Base-by-base conservation (phyloP, 2,888 invertebrate species). In the Drosophila pseudotakahashii region DNA sequence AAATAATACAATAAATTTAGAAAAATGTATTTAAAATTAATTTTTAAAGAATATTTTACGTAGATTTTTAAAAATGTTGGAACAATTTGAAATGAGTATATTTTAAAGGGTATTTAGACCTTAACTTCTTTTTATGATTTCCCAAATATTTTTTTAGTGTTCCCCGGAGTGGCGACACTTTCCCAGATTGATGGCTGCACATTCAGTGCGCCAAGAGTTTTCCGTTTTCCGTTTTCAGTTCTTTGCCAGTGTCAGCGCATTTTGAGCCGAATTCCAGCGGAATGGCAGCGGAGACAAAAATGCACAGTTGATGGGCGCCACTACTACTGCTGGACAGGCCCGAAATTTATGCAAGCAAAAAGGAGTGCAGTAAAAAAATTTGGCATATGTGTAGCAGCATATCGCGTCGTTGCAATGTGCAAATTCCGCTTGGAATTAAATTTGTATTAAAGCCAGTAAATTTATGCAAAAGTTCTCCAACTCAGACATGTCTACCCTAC, bases 161-260 rank as follows among this genome's bases (percentile, higher is more conserved):
- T 62, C 77, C 64, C 67, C 51, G 66, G 51, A 75, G 78, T 77
- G 73, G 52, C 74, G 86, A 88, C 86, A 85, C 73, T 67, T 73
- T 44, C 37, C 4, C 53, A 86, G 83, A 83, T 88, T 88, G 83
- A 83, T 83, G 74, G 77, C 72, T 64, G 72, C 78, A 75, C 83
- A 79, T 81, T 73, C 54, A 63, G 30, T 10, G 14, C 50, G n/a
- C 41, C 63, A 39, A 39, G 44, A 14, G 23, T 52, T 44, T 55
- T 59, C 39, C 19, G 7, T 55, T 51, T 26, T 47, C 16, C 19
- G 7, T 55, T 51, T 26, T 47, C 16, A 36, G 61, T 47, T 41
- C 61, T 55, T 60, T 50, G 60, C 53, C 63, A 79, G 68, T 76
- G 79, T 76, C 77, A 77, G 77, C 63, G 57, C 30, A 36, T 64